Conservation (phyloP, 2,797 vertebrate species). For the Eptatretus atami region DNA sequence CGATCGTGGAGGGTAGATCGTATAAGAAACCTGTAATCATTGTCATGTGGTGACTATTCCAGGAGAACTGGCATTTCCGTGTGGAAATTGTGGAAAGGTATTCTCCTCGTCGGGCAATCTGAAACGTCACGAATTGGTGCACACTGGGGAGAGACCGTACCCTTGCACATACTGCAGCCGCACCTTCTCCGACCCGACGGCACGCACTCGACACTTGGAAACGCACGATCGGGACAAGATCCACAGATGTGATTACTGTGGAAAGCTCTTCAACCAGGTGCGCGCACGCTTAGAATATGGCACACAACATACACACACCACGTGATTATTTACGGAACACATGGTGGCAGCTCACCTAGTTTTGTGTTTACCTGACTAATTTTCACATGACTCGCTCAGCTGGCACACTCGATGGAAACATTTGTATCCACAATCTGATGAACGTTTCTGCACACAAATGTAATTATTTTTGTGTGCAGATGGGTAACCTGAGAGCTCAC, state of each 20-base stretch:
- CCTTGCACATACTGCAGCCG: slow-evolving; percentile 68
- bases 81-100: slow-evolving; percentile 58
- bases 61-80: slow-evolving; percentile 11
- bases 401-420: too few species aligned
- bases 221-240: slow-evolving; percentile 77
- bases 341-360: too few species aligned
- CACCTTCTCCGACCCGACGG: slow-evolving; percentile 77
- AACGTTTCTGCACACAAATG: too few species aligned
- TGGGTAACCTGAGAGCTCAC: slow-evolving; percentile 77
- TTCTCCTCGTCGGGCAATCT: slow-evolving; percentile 91
- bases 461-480: slow-evolving; percentile 14
- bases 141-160: slow-evolving; percentile 86
- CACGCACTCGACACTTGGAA: slow-evolving; percentile 91
- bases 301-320: too few species aligned
- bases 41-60: too few species aligned
- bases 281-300: not conserved
- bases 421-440: too few species aligned
- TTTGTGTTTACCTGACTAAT: too few species aligned
- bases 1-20: too few species aligned
- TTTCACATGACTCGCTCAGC: too few species aligned
- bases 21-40: too few species aligned
- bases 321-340: too few species aligned
- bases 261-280: slow-evolving; percentile 94
- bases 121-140: slow-evolving; percentile 81
- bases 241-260: slow-evolving; percentile 73